Conservation (phyloP, 2,797 vertebrate genomes). For the Lagorchestes hirsutus region DNA sequence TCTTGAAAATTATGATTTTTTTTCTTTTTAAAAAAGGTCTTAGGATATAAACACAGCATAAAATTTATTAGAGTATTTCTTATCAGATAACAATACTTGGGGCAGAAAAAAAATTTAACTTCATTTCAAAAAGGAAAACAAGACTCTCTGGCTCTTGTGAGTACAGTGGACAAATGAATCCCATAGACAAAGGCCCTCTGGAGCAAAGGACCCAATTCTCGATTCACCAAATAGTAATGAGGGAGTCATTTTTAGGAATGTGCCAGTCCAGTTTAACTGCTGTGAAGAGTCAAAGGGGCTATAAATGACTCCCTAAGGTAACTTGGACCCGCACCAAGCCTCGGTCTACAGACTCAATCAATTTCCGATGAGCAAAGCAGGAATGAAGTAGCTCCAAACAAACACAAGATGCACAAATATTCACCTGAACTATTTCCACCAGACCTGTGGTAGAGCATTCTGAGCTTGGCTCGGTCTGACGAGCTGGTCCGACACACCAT, state of each 20-base stretch:
- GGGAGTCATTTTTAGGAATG: neutral
- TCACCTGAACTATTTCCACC: too few species aligned
- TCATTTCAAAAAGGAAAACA: neutral
- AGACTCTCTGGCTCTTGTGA: neutral
- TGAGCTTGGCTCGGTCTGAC: too few species aligned
- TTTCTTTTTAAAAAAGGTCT: constrained; percentile 6
- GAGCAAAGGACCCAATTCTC: neutral
- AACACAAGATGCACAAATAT: too few species aligned
- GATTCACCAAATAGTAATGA: neutral
- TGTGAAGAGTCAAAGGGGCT: neutral
- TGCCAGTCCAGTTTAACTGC: neutral
- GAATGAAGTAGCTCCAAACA: too few species aligned
- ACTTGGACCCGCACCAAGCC: neutral
- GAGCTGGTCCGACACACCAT: too few species aligned
- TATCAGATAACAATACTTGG: neutral
- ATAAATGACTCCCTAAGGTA: neutral
- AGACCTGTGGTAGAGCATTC: too few species aligned
- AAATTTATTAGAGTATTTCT: constrained; percentile 16
- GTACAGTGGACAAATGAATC: neutral
- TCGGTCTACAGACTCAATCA: neutral
- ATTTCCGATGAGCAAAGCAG: neutral
- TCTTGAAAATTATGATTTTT: neutral
- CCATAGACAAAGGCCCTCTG: neutral
- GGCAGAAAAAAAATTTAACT: neutral
- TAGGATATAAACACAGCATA: neutral